Base-by-base conservation (phyloP, 2,797 vertebrate species). In the Phrynocephalus guinanensis region DNA sequence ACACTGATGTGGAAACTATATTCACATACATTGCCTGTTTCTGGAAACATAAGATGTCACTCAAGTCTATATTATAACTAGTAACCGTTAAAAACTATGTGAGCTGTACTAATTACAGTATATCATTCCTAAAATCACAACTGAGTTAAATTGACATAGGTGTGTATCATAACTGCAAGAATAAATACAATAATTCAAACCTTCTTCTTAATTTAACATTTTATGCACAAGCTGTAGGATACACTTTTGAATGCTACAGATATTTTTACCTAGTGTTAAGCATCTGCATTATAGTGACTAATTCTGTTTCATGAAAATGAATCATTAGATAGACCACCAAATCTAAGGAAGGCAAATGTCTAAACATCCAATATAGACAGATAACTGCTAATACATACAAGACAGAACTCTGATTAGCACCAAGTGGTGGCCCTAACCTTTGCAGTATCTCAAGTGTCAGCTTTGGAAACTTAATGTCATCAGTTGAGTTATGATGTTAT, bases 341-440 rank as follows among this genome's bases (percentile, higher is more conserved):
- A 56, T 56, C 52, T 56, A 56, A 56, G 52, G 52, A 56, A 56
- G 52, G 13, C 9, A 56, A 56, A 13, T 56, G 9, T 56, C 52
- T 56, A 56, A 1, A 0, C 0, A 3, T 70, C 80, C 84, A 60
- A n/a, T 0, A 1, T 75, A 44, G 72, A 9, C n/a, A 84, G 83
- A 79, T 48, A 0, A 0, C 0, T 48, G 26, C 24, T 76, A 52
- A 79, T 79, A 11, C 0, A 90, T 6, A 67, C 8, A 81, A 63
- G 44, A 73, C 33, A 78, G 20, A 33, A 48, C 75, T 70, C 48
- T 24, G 1, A 44, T 66, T 0, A 80, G n/a, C 0, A 0, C 8
- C 71, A 81, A 77, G 3, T 72, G 11, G 67, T 52, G 48, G 38
- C 1, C 28, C 5, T 56, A 67, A 20, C 24, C 15, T 78, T 84